Percentiles rank a stretch among this genome's conserved stretches.
These are phyloP conservation scores for Cygnus buccinator DNA, from an alignment of 2,113 vertebrate genomes.

Conservation along the genomic window DNA sequence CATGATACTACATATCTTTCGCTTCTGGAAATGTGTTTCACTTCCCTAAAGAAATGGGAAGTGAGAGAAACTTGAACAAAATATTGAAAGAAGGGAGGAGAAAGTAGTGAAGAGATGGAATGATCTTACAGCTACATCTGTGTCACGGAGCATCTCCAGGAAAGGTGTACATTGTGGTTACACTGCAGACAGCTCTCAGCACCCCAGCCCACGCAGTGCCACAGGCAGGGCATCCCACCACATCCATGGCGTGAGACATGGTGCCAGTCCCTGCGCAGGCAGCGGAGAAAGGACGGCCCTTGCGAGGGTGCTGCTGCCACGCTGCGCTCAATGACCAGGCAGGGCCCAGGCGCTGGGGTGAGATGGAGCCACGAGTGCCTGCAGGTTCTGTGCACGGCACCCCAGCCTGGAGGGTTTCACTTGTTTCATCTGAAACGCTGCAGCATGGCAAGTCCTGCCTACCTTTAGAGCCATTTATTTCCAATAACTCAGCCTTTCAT, in stretches of 20 bases:
- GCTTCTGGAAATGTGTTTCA: constrained; percentile 55
- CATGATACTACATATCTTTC: not conserved
- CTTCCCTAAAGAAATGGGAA: constrained; percentile 17
- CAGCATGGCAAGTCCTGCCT: not conserved
- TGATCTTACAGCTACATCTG: not conserved
- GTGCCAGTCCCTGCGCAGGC: not conserved
- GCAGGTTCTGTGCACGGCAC: not conserved
- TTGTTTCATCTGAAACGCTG: not conserved
- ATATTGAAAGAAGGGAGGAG: not conserved
- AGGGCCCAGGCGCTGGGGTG: not conserved
- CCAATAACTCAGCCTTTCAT: not conserved
- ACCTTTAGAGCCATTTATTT: not conserved
- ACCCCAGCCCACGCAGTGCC: not conserved
- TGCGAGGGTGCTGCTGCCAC: accelerated
- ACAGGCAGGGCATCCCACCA: not conserved
- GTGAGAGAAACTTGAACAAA: not conserved
- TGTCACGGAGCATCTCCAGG: accelerated
- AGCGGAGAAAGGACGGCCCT: not conserved
- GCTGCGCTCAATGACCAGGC: not conserved
- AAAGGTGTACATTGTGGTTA: not conserved
- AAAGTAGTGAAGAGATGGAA: not conserved
- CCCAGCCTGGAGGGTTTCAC: not conserved
- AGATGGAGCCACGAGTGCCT: not conserved
- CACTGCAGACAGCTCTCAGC: not conserved
- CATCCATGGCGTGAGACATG: accelerated